These are phyloP conservation scores for Cydia pomonella DNA, from an alignment of 1,140 invertebrate species.

Conservation along the genomic window DNA sequence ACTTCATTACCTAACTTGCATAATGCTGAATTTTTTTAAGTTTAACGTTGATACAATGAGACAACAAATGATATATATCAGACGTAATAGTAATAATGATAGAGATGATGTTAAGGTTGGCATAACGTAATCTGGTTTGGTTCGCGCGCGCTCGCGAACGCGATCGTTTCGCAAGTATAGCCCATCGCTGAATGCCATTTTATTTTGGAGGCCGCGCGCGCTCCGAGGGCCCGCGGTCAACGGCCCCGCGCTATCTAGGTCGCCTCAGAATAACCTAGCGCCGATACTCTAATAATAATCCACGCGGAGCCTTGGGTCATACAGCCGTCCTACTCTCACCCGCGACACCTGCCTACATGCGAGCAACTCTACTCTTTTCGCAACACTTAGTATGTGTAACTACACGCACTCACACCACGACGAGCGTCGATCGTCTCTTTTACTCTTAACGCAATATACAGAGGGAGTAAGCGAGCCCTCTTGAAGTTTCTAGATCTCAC, in stretches of 20 bases:
- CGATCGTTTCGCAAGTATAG: constrained; percentile 73
- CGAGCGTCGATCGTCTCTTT: constrained; percentile 67
- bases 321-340: constrained; percentile 70
- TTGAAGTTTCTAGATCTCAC: constrained; percentile 55
- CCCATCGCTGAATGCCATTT: constrained; percentile 80
- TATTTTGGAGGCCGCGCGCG: constrained; percentile 76
- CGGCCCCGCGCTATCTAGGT: constrained; percentile 77
- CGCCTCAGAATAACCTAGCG: constrained; percentile 79
- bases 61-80: background rate
- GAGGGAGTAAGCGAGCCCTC: constrained; percentile 49
- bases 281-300: constrained; percentile 80
- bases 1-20: background rate
- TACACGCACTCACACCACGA: constrained; percentile 50
- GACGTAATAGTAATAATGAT: constrained; percentile 18
- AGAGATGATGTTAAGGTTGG: background rate
- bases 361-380: constrained; percentile 65
- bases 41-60: background rate
- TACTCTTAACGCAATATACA: constrained; percentile 57
- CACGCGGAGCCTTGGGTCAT: constrained; percentile 67
- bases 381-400: constrained; percentile 55
- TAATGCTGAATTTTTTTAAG: background rate
- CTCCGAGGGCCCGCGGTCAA: constrained; percentile 76
- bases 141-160: constrained; percentile 14
- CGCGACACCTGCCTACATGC: constrained; percentile 50
- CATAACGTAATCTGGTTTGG: constrained; percentile 21